These are phyloP conservation scores for Diarsia brunnea DNA, from an alignment of 2,888 invertebrate genomes.

Conservation along the genomic window DNA sequence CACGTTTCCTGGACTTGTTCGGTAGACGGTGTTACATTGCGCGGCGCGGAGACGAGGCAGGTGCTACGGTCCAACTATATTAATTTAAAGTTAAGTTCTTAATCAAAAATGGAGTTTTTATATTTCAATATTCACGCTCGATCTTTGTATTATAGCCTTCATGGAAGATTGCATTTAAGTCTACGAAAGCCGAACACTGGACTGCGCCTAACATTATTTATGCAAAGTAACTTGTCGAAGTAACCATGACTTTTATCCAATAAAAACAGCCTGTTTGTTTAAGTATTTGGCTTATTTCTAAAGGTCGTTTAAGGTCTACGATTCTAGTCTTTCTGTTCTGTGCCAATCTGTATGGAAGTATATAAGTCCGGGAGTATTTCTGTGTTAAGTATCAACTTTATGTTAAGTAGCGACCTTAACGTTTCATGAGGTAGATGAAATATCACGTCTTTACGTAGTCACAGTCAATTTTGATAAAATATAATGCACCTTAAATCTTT, in stretches of 20 bases:
- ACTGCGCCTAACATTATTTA: background rate
- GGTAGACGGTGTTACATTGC: slow-evolving; percentile 24
- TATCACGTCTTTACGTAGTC: slow-evolving; percentile 56
- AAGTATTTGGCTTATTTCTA: slow-evolving; percentile 9
- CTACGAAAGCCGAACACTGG: background rate
- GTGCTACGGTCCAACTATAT: slow-evolving; percentile 13
- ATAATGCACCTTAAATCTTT: slow-evolving; percentile 21
- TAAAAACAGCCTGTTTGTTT: background rate
- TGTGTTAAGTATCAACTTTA: slow-evolving; percentile 51
- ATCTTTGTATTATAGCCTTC: background rate
- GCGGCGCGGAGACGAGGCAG: slow-evolving; percentile 31
- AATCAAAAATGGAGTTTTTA: slow-evolving; percentile 16
- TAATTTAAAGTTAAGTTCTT: slow-evolving; percentile 23
- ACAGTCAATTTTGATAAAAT: slow-evolving; percentile 46
- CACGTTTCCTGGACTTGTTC: slow-evolving; percentile 66
- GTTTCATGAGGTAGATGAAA: slow-evolving; percentile 58
- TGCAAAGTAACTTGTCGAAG: background rate
- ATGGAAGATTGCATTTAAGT: slow-evolving; percentile 7
- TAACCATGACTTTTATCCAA: slow-evolving; percentile 9
- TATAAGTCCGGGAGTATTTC: slow-evolving; percentile 52
- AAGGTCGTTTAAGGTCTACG: background rate
- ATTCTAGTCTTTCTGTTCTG: background rate
- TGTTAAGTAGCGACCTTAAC: slow-evolving; percentile 55
- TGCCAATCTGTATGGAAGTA: slow-evolving; percentile 37
- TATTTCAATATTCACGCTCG: background rate